phyloP scores from a whole-genome alignment of 1,140 invertebrate genomes.

The Scaptomyza graminum region DNA sequence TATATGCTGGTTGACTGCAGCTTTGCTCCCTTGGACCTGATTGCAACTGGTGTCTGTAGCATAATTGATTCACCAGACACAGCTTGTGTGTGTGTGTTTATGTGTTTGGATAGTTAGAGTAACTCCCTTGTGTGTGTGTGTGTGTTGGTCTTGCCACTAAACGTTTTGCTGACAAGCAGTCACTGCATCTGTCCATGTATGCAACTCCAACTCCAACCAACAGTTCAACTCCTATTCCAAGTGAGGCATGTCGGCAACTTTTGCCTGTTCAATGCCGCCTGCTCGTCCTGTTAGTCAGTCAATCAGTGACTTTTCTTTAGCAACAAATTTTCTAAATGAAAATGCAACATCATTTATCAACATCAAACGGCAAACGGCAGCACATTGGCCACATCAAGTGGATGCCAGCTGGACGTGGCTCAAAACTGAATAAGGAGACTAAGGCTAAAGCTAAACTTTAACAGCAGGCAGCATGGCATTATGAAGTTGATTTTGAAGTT shows the following conservation, averaged over 20 bases:
- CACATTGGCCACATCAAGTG: slow-evolving; percentile 62
- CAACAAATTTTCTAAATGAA: slow-evolving; percentile 80
- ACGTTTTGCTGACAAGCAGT: slow-evolving; percentile 79
- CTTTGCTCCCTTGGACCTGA: slow-evolving; percentile 33
- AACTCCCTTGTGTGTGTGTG: slow-evolving; percentile 15
- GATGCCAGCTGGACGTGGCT: slow-evolving; percentile 45
- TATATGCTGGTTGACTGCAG: slow-evolving; percentile 17
- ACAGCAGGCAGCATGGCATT: slow-evolving; percentile 26
- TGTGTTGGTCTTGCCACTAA: slow-evolving; percentile 63
- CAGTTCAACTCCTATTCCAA: background rate
- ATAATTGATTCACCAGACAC: slow-evolving; percentile 76
- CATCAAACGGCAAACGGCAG: slow-evolving; percentile 76
- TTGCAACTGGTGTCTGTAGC: slow-evolving; percentile 75
- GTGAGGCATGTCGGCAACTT: slow-evolving; percentile 19
- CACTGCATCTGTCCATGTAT: slow-evolving; percentile 55
- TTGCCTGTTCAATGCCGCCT: slow-evolving; percentile 38
- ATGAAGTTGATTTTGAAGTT: slow-evolving; percentile 29
- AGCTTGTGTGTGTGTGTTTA: slow-evolving; percentile 27
- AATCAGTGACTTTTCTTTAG: slow-evolving; percentile 79
- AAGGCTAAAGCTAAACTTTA: slow-evolving; percentile 22
- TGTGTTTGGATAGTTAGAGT: background rate
- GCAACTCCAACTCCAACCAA: slow-evolving; percentile 6
- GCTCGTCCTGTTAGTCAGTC: slow-evolving; percentile 68
- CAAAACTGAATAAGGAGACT: slow-evolving; percentile 3
- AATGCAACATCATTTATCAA: slow-evolving; percentile 82